These are phyloP conservation scores for Nomada ferruginata DNA, from an alignment of 2,888 invertebrate species.

Conservation along the genomic window DNA sequence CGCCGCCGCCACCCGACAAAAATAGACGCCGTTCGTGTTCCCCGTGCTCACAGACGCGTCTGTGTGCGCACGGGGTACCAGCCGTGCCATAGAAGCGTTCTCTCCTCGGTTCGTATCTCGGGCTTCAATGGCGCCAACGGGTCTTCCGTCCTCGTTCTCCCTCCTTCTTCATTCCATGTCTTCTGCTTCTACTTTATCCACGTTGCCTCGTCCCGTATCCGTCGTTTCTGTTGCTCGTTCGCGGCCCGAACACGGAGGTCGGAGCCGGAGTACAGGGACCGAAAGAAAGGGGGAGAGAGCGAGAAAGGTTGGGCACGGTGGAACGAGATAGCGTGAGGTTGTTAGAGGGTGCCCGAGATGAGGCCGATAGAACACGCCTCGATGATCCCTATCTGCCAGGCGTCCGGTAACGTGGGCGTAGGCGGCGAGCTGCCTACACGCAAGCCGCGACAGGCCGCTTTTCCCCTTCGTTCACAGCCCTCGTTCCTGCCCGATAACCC, in stretches of 20 bases:
- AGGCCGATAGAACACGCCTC: constrained; percentile 81
- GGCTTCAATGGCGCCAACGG: constrained; percentile 72
- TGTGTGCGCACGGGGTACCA: constrained; percentile 60
- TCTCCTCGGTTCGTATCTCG: constrained; percentile 61
- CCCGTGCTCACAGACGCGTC: constrained; percentile 54
- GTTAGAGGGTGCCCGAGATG: constrained; percentile 79
- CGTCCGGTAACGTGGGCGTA: constrained; percentile 68
- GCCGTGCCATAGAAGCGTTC: constrained; percentile 65
- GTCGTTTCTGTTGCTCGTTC: constrained; percentile 45
- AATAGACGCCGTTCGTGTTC: constrained; percentile 77
- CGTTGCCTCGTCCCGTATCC: constrained; percentile 7
- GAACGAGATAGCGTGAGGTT: constrained; percentile 67
- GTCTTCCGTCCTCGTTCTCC: constrained; percentile 66
- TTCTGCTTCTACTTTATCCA: neutral
- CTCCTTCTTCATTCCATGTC: constrained; percentile 13
- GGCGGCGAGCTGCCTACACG: constrained; percentile 67
- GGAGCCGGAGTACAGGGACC: constrained; percentile 8
- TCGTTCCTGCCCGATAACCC: constrained; percentile 71
- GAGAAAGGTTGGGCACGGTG: neutral
- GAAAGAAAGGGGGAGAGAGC: neutral
- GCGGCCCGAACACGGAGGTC: constrained; percentile 60
- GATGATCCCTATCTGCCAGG: constrained; percentile 79
- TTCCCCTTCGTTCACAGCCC: constrained; percentile 42
- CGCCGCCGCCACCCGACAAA: constrained; percentile 79
- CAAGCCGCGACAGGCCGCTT: constrained; percentile 56